These are phyloP conservation scores for Drosophila chauvacae DNA, from an alignment of 1,140 invertebrate species.

Conservation along the genomic window DNA sequence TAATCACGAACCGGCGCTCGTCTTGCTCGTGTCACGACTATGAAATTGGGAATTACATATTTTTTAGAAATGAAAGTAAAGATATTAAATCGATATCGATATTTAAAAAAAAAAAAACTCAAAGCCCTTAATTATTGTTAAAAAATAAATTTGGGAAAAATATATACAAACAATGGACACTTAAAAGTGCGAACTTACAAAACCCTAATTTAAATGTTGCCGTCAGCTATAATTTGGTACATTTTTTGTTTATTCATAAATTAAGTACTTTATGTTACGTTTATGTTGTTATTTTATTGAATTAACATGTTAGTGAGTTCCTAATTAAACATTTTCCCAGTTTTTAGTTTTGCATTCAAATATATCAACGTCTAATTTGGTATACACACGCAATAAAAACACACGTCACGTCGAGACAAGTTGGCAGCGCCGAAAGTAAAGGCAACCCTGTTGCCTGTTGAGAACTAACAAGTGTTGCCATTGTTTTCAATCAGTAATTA, in stretches of 20 bases:
- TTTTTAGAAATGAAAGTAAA: neutral
- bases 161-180: too few species aligned
- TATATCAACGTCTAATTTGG: neutral
- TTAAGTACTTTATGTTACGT: too few species aligned
- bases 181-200: too few species aligned
- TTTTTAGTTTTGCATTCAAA: neutral
- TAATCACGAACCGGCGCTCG: constrained; percentile 1
- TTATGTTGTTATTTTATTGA: neutral
- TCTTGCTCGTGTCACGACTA: neutral
- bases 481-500: neutral
- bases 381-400: constrained; percentile 10
- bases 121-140: too few species aligned
- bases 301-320: neutral
- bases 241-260: too few species aligned
- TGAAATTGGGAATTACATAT: too few species aligned
- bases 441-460: constrained; percentile 53
- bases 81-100: neutral
- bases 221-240: too few species aligned
- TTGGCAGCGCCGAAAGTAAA: constrained; percentile 55
- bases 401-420: constrained; percentile 59
- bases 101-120: too few species aligned
- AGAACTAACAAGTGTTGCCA: constrained; percentile 55
- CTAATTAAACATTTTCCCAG: neutral
- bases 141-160: too few species aligned
- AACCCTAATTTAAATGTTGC: too few species aligned